Evolutionary conservation across 2,113 vertebrate species (phyloP).

Genomic region (Kobus ellipsiprymnus): DNA sequence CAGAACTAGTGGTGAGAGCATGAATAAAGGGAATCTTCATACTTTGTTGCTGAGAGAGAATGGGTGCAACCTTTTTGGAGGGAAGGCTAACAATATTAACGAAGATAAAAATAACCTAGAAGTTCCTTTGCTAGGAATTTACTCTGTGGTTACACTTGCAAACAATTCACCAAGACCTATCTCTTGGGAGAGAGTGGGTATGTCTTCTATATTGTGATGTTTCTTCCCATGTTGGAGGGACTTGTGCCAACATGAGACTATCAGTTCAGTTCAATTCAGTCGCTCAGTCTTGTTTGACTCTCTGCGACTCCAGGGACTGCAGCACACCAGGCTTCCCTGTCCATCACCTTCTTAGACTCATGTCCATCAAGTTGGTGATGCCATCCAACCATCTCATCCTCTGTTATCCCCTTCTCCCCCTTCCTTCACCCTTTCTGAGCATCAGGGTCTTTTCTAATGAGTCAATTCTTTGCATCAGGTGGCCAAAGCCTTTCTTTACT

Average conservation of each 20-base stretch:
- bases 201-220: neutral
- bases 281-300: neutral
- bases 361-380: neutral
- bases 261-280: neutral
- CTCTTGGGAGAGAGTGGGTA: neutral
- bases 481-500: neutral
- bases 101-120: neutral
- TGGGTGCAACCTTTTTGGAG: neutral
- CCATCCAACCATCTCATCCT: neutral
- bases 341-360: neutral
- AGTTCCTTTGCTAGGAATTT: neutral
- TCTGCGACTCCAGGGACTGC: neutral
- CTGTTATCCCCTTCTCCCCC: neutral
- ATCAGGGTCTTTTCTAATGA: neutral
- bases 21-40: neutral
- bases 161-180: neutral
- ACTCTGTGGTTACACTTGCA: neutral
- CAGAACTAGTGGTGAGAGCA: neutral
- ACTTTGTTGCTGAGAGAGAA: neutral
- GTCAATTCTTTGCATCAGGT: neutral
- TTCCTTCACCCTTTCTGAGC: neutral
- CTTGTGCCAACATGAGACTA: rapidly evolving
- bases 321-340: neutral
- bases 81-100: neutral
- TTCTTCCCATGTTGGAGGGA: neutral